Evolutionary conservation across 2,888 invertebrate species (phyloP).

Genomic region (Blera fallax): DNA sequence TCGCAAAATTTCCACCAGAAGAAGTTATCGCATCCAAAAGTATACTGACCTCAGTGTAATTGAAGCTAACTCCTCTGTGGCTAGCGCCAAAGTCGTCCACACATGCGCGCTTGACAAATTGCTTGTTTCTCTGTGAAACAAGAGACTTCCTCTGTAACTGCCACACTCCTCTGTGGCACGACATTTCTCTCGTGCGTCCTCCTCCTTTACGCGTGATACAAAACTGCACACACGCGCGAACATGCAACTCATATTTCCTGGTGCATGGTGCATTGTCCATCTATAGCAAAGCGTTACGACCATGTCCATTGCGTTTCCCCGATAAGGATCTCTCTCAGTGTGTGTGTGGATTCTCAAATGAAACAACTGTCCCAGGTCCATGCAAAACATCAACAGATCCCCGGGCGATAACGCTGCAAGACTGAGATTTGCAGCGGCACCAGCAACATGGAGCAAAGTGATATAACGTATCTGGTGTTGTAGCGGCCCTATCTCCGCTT

Average conservation of each 20-base stretch:
- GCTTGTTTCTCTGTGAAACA: conserved; percentile 53
- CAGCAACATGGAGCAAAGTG: conserved; percentile 65
- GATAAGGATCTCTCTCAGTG: conserved; percentile 57
- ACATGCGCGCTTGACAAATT: conserved; percentile 58
- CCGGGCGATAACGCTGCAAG: conserved; percentile 26
- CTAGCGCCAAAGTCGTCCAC: conserved; percentile 47
- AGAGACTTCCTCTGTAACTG: conserved; percentile 59
- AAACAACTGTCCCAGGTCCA: conserved; percentile 50
- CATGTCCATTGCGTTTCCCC: conserved; percentile 48
- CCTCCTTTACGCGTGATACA: conserved; percentile 14
- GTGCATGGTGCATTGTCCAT: too few species aligned
- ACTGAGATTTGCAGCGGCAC: conserved; percentile 13
- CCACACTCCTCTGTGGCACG: conserved; percentile 52
- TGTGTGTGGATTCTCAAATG: conserved; percentile 33
- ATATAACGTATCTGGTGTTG: conserved; percentile 56
- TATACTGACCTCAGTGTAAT: conserved; percentile 66
- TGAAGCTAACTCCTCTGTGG: conserved; percentile 44
- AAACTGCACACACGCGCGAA: conserved; percentile 57
- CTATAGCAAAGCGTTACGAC: conserved; percentile 42
- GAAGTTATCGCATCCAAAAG: conserved; percentile 38
- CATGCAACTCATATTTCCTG: conserved; percentile 67
- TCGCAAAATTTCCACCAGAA: conserved; percentile 5
- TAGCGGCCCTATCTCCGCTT: conserved; percentile 61
- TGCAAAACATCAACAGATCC: conserved; percentile 59
- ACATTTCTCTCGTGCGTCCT: conserved; percentile 1